Base-by-base conservation (phyloP, 1,140 invertebrate genomes). In the Rhopalosiphum padi region DNA sequence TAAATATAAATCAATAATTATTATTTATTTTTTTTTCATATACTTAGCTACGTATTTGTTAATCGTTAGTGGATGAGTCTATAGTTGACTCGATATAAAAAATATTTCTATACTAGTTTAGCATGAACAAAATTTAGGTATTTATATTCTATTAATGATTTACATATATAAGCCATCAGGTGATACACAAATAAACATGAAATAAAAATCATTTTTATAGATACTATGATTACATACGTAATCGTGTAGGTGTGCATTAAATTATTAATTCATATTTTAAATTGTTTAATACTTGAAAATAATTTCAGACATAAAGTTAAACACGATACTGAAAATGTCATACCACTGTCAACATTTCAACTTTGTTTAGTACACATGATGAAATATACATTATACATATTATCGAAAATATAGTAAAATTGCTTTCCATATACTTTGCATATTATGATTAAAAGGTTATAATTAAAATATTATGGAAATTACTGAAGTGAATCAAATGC, bases 401-500 rank as follows among this genome's bases (percentile, higher is more conserved):
- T 77, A 35, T 77, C 4, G 60, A 77, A 15, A 77, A 77, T 77
- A 77, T 77, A 77, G 30, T 77, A 77, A 77, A 77, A 77, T 77
- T 77, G 60, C n/a, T 77, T 77, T n/a, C 15, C 60, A 77, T 77
- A n/a, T n/a, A 77, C 18, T 77, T 77, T 77, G 60, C 60, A 77
- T 77, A 77, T 77, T 77, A 77, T 77, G 60, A 77, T n/a, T 77
- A 77, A 77, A 77, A 77, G 30, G 60, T 77, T n/a, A 77, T 77
- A 77, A 77, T 77, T 77, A 77, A n/a, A 77, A 35, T 77, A 18
- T n/a, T 18, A 77, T 77, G 15, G 18, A 77, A 77, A 18, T 77
- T 77, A 77, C 60, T 77, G 60, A 77, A 77, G 60, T 1, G n/a
- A 77, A 77, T 77, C 4, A 18, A 68, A 68, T 68, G 30, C n/a